These are phyloP conservation scores for Pyrocoelia pectoralis DNA, from an alignment of 2,888 invertebrate species.

Conservation along the genomic window DNA sequence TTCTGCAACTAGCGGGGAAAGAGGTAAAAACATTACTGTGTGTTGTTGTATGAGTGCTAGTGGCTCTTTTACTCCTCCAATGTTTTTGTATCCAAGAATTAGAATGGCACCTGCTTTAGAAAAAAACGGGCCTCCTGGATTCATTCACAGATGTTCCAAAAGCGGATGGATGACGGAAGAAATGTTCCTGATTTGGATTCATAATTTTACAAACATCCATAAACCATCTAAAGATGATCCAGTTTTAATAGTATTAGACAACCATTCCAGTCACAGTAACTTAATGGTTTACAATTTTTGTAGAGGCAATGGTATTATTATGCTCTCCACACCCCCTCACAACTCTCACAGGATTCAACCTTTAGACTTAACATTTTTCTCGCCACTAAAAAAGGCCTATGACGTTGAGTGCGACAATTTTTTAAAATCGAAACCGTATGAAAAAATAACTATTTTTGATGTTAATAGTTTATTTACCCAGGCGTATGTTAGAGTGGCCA, in stretches of 20 bases:
- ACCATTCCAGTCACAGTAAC: not conserved
- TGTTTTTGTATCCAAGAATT: slow-evolving; percentile 11
- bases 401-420: slow-evolving; percentile 29
- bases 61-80: not conserved
- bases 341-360: slow-evolving; percentile 22
- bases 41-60: slow-evolving; percentile 10
- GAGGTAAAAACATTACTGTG: not conserved
- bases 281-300: slow-evolving; percentile 18
- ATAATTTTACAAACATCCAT: not conserved
- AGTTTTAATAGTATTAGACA: slow-evolving; percentile 7
- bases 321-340: slow-evolving; percentile 19
- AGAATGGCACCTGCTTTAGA: slow-evolving; percentile 5
- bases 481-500: slow-evolving; percentile 2
- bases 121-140: slow-evolving; percentile 16
- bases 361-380: slow-evolving; percentile 24
- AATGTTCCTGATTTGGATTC: not conserved
- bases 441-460: slow-evolving; percentile 7
- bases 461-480: not conserved
- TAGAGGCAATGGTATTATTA: slow-evolving; percentile 19
- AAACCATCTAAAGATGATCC: not conserved
- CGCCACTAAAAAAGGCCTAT: slow-evolving; percentile 25
- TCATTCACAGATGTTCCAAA: slow-evolving; percentile 13
- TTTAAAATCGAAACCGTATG: slow-evolving; percentile 20
- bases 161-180: slow-evolving; percentile 16
- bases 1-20: slow-evolving; percentile 2